Evolutionary conservation across 2,113 vertebrate species (phyloP), one percentile per base, ranked within the genome.

Genomic region (Bos javanicus): DNA sequence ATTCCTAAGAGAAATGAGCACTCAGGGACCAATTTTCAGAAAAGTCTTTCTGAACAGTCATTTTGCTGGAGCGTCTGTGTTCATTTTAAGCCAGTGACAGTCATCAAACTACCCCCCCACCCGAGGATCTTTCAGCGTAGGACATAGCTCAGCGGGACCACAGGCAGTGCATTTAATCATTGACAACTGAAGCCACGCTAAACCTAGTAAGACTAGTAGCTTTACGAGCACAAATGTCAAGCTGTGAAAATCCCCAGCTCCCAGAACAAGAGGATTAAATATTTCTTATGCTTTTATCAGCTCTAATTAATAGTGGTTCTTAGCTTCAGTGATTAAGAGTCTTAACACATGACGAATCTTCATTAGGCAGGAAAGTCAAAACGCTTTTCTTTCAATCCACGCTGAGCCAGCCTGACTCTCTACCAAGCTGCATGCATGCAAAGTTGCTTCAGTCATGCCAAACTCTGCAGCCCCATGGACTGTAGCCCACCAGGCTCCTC

Each of bases 221-320:
- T 90, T 64, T 4, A 0, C 3, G 81, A 76, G 50, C 12, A 3
- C 33, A 85, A 59, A 88, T 83, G 88, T 85, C 50, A 94, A 89
- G 43, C 93, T 67, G 54, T n/a, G 74, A 91, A 97, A 96, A 96
- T 56, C 91, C 90, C 91, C 78, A 83, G 94, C 36, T 91, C 91
- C 93, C 91, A 62, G 78, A 84, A 88, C 85, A 94, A 95, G 85
- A 23, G 19, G 64, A 94, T 54, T 92, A 85, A 95, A 60, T 76
- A 62, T 90, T 94, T 91, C 76, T 76, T 92, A 89, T 71, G 86
- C 71, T 71, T 89, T 95, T 84, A 93, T 91, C 93, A 50, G 76
- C 28, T 89, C 86, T 97, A 96, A 97, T 97, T 97, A 97, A 94
- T 91, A 97, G 91, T 6, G 25, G 26, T 33, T 94, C 88, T 91